phyloP scores from a whole-genome alignment of 2,797 vertebrate species.

The Alfaro cultratus region DNA sequence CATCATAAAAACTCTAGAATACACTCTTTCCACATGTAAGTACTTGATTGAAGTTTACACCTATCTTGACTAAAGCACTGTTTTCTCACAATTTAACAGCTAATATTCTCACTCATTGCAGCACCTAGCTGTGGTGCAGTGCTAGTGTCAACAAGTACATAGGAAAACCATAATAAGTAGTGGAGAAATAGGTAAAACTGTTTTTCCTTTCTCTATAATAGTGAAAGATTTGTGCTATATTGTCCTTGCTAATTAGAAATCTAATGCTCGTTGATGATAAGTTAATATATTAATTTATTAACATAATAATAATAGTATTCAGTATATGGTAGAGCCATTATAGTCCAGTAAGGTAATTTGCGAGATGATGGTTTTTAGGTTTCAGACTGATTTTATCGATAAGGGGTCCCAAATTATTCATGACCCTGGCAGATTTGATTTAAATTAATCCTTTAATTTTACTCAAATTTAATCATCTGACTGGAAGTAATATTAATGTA shows the following conservation, averaged over 20 bases:
- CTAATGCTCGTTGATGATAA: not conserved
- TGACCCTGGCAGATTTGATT: not conserved
- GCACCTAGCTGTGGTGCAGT: not conserved
- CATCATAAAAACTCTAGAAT: too few species aligned
- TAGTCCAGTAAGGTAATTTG: not conserved
- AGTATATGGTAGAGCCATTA: not conserved
- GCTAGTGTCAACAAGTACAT: not conserved
- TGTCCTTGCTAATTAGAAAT: not conserved
- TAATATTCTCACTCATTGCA: not conserved
- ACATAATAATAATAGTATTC: not conserved
- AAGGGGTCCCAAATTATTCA: not conserved
- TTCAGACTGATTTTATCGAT: not conserved
- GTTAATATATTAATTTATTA: not conserved
- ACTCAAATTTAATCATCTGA: not conserved
- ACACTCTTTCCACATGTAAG: not conserved
- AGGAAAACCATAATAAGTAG: not conserved
- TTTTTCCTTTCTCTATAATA: not conserved
- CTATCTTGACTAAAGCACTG: not conserved
- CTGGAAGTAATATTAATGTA: not conserved
- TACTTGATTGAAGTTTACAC: not conserved
- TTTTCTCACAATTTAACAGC: not conserved
- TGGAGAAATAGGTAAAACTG: not conserved
- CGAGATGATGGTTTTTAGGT: not conserved
- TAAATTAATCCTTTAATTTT: not conserved
- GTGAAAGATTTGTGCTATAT: not conserved